Conservation (phyloP, 2,797 vertebrate genomes). For the Tapirus indicus region DNA sequence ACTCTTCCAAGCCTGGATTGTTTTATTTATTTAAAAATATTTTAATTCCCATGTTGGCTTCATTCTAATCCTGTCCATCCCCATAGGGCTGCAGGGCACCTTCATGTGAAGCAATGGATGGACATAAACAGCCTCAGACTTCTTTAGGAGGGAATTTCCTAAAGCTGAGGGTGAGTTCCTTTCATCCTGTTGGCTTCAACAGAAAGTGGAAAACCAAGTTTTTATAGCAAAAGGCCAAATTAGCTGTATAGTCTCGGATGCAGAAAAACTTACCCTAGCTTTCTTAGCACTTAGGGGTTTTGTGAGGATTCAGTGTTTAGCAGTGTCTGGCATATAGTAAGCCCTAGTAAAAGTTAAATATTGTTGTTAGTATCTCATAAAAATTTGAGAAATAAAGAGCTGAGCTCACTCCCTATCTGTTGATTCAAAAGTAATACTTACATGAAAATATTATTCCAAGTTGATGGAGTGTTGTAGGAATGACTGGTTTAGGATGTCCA, state of each 20-base stretch:
- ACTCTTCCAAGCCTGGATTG: constrained; percentile 76
- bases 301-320: constrained; percentile 71
- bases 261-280: constrained; percentile 50
- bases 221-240: constrained; percentile 72
- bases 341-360: constrained; percentile 69
- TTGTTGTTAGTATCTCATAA: constrained; percentile 57
- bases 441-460: constrained; percentile 14
- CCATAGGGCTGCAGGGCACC: background rate
- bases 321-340: constrained; percentile 65
- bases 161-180: background rate
- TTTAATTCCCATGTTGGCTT: constrained; percentile 59
- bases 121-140: background rate
- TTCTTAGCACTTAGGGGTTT: constrained; percentile 66
- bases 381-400: constrained; percentile 66
- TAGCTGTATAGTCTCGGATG: constrained; percentile 71
- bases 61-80: constrained; percentile 7
- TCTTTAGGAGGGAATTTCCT: constrained; percentile 1
- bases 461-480: constrained; percentile 1
- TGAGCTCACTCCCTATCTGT: constrained; percentile 59
- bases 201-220: constrained; percentile 32
- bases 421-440: constrained; percentile 42
- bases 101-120: background rate
- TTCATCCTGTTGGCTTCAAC: constrained; percentile 55
- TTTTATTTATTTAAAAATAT: constrained; percentile 81
- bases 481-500: background rate